phyloP scores from a whole-genome alignment of 1,140 invertebrate species.

The Drosophila littoralis region DNA sequence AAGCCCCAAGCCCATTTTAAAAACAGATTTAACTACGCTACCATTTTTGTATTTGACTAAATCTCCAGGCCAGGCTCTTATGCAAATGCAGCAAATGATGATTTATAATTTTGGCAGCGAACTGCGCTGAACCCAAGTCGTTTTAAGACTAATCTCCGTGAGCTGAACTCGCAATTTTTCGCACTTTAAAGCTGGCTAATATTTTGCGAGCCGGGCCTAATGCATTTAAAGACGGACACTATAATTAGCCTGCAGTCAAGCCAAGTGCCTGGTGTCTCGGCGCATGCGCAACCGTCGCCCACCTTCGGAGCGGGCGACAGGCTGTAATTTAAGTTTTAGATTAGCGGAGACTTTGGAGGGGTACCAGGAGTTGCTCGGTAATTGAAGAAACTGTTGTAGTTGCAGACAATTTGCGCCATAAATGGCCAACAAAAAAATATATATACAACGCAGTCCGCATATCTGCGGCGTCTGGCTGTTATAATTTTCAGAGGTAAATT shows the following conservation, averaged over 20 bases:
- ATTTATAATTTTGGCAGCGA: slow-evolving; percentile 20
- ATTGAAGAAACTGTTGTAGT: slow-evolving; percentile 20
- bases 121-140: slow-evolving; percentile 13
- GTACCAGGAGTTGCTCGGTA: not conserved
- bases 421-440: slow-evolving; percentile 37
- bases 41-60: not conserved
- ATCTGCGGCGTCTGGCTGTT: slow-evolving; percentile 32
- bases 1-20: not conserved
- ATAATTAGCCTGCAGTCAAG: slow-evolving; percentile 30
- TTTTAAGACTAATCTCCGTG: slow-evolving; percentile 29
- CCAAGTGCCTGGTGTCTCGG: slow-evolving; percentile 13
- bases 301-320: slow-evolving; percentile 1
- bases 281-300: slow-evolving; percentile 32
- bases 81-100: slow-evolving; percentile 24
- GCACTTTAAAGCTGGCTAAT: slow-evolving; percentile 36
- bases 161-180: slow-evolving; percentile 31
- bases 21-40: not conserved
- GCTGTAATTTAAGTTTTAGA: slow-evolving; percentile 27
- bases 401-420: slow-evolving; percentile 48
- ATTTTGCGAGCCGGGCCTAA: slow-evolving; percentile 19
- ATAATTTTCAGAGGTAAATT: slow-evolving; percentile 38
- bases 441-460: slow-evolving; percentile 11
- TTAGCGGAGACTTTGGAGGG: not conserved
- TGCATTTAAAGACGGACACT: slow-evolving; percentile 19
- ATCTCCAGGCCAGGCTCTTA: slow-evolving; percentile 16